A percentile compares a stretch with the other conserved stretches of the same genome.
Evolutionary conservation across 2,113 vertebrate genomes (phyloP).

Genomic region (Saimiri boliviensis): DNA sequence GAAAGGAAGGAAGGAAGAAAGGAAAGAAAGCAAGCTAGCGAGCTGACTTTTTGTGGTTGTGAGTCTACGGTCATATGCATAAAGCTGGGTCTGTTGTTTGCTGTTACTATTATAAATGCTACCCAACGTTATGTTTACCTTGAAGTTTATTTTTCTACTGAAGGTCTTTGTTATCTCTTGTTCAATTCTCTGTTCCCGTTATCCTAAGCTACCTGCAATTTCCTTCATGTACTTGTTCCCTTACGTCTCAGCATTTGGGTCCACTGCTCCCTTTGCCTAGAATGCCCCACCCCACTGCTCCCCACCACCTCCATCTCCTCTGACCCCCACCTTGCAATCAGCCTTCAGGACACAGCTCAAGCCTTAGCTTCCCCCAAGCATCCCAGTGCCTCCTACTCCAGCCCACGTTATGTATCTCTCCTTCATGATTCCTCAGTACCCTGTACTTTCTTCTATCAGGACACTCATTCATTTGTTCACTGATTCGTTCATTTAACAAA

Average conservation of each 20-base stretch:
- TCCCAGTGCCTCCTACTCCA: accelerated
- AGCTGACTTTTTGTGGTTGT: background rate
- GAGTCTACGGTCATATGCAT: background rate
- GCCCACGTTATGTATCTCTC: background rate
- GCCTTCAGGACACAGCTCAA: background rate
- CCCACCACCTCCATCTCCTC: background rate
- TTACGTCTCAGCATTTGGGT: too few species aligned
- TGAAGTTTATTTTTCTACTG: background rate
- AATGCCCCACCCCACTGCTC: background rate
- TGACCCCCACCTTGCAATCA: background rate
- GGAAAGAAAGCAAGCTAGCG: too few species aligned
- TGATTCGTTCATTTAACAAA: background rate
- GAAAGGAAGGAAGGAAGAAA: too few species aligned
- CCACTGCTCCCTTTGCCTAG: accelerated
- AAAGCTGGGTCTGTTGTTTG: background rate
- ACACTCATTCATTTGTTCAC: too few species aligned
- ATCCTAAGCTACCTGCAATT: background rate
- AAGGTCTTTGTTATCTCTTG: background rate
- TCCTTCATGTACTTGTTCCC: accelerated
- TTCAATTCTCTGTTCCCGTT: background rate
- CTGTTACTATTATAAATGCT: background rate
- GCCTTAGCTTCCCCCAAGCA: background rate
- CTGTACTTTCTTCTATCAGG: background rate
- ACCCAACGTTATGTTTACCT: background rate
- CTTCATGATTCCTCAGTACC: background rate